Base-by-base conservation (phyloP, 2,888 invertebrate species). In the Melanotus villosus region DNA sequence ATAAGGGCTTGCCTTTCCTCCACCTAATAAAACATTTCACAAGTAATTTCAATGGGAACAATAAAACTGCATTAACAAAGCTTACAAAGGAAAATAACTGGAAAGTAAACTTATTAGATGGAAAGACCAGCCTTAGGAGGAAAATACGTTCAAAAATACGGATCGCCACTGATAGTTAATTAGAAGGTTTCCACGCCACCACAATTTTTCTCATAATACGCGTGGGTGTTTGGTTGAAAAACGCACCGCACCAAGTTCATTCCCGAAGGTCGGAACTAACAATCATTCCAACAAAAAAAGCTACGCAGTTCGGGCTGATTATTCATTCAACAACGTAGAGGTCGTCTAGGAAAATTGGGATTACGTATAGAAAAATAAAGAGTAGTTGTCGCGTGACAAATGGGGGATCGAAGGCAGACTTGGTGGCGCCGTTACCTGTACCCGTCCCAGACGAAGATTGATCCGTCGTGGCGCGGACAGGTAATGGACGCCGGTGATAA, bases 331-430 rank as follows among this genome's bases (percentile, higher is more conserved):
- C 19, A 32, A 10, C 3, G 62, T 16, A 52, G 14, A 36, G 52
- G 19, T 62, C 45, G 47, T 30, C 38, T 32, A 58, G 57, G 57
- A 64, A 68, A 62, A 41, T 58, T 57, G 9, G 34, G 30, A 7
- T 41, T 63, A 64, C 58, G 68, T 68, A 43, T 18, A 19, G 58
- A 52, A 64, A 68, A 68, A 64, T 64, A 50, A 47, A 64, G 64
- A 52, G 50, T 23, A 34, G 58, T 58, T 50, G 63, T 69, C 54
- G 78, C 78, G 78, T 79, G 78, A 76, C 76, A 64, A 68, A 70
- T 67, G 71, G 60, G 67, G 73, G 79, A 78, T 78, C 79, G 79
- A 79, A 80, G 77, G 71, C 78, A 78, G 79, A 78, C 79, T 75
- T 73, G 60, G 64, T 68, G 79, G 80, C 80, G 79, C 78, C 79